Percentiles rank a stretch among this genome's conserved stretches.
Conservation (phyloP, 1,140 invertebrate species). For the Watersipora subatra region DNA sequence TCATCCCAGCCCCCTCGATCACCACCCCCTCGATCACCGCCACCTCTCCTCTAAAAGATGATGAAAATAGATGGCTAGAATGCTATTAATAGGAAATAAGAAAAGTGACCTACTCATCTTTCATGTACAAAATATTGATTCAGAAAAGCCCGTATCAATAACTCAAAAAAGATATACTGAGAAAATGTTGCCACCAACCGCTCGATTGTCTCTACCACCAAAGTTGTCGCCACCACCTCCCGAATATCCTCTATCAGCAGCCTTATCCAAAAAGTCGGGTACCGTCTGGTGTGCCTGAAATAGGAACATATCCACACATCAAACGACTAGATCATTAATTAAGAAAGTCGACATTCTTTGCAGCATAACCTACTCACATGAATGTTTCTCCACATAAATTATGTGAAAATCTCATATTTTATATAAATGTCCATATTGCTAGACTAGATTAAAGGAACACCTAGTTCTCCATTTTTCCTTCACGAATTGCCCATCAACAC, state of each 20-base stretch:
- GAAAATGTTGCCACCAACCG: constrained; percentile 13
- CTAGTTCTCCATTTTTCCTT: too few relatives aligned
- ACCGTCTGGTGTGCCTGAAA: constrained; percentile 40
- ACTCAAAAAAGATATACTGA: too few relatives aligned
- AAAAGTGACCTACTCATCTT: background rate
- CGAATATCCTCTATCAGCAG: constrained; percentile 18
- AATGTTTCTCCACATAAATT: background rate
- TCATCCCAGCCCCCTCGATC: constrained; percentile 9
- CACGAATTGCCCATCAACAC: too few relatives aligned
- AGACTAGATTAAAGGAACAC: too few relatives aligned
- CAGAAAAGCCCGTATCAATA: background rate
- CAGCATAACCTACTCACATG: background rate
- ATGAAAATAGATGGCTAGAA: background rate
- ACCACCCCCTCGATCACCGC: constrained; percentile 2
- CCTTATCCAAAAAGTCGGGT: constrained; percentile 35
- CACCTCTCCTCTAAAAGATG: constrained; percentile 2
- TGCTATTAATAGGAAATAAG: background rate
- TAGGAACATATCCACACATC: background rate
- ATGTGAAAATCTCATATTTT: too few relatives aligned
- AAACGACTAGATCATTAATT: background rate
- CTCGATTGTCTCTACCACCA: constrained; percentile 30
- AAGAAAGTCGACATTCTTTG: constrained; percentile 3
- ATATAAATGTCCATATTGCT: too few relatives aligned
- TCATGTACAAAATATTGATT: background rate
- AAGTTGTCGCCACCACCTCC: constrained; percentile 18